Percentiles rank a stretch among this genome's conserved stretches.
Conservation (phyloP, 2,113 vertebrate species). For the Potamarius usumacintae region DNA sequence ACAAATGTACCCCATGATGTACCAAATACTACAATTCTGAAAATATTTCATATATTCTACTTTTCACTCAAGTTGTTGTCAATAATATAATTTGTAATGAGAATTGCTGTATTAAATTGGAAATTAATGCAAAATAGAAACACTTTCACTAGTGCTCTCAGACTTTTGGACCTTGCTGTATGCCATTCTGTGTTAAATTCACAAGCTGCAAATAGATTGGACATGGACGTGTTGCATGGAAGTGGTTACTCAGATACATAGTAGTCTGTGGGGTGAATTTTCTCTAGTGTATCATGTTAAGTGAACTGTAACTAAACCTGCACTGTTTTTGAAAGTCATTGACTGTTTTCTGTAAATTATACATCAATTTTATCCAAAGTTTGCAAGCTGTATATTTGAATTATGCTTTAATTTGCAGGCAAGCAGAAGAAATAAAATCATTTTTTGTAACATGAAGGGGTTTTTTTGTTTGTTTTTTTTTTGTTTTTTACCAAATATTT, state of each 20-base stretch:
- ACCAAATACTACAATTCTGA: too few species aligned
- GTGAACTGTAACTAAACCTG: not conserved
- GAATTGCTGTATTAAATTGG: too few species aligned
- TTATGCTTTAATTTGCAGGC: too few species aligned
- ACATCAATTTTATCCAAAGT: not conserved
- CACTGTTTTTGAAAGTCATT: not conserved
- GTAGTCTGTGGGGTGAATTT: not conserved
- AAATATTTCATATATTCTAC: too few species aligned
- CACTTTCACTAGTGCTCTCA: too few species aligned
- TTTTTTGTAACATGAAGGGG: not conserved
- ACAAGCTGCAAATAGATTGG: not conserved
- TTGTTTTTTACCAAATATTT: not conserved
- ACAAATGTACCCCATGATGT: too few species aligned
- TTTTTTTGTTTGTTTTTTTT: too few species aligned
- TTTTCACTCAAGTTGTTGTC: too few species aligned
- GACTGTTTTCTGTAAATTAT: not conserved
- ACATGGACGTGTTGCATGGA: not conserved
- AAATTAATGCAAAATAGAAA: too few species aligned
- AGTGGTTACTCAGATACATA: not conserved
- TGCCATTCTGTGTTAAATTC: not conserved
- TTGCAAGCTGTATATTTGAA: not conserved
- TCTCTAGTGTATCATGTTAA: not conserved
- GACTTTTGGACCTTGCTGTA: too few species aligned
- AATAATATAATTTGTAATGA: too few species aligned
- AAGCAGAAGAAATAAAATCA: not conserved